Evolutionary conservation across 2,113 vertebrate genomes (phyloP).

Genomic region (Xyliphius kryptos): DNA sequence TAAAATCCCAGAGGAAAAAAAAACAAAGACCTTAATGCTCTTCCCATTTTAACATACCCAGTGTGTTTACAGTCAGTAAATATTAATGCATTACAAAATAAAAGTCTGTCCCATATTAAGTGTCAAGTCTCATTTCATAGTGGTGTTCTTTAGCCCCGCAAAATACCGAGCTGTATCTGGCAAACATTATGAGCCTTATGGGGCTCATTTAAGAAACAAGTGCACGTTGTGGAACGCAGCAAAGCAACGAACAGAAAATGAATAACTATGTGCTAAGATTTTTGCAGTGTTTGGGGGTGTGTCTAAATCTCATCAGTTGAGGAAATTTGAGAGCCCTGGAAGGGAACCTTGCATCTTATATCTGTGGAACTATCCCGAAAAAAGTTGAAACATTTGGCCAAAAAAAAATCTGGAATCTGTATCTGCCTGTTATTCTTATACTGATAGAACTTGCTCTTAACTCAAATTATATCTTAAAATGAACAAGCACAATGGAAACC

Average conservation of each 20-base stretch:
- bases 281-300: slow-evolving; percentile 32
- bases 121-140: slow-evolving; percentile 9
- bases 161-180: slow-evolving; percentile 16
- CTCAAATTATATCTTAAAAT: too few species aligned
- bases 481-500: too few species aligned
- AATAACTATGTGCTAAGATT: slow-evolving; percentile 29
- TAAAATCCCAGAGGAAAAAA: too few species aligned
- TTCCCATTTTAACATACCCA: neutral
- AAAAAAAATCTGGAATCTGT: too few species aligned
- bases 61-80: slow-evolving; percentile 4
- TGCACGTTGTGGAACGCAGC: slow-evolving; percentile 18
- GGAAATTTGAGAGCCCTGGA: slow-evolving; percentile 18
- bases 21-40: neutral
- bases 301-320: slow-evolving; percentile 28
- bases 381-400: too few species aligned
- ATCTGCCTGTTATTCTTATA: too few species aligned
- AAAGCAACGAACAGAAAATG: slow-evolving; percentile 20
- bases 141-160: slow-evolving; percentile 10
- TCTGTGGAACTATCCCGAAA: too few species aligned
- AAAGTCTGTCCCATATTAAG: too few species aligned
- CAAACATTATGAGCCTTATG: slow-evolving; percentile 26
- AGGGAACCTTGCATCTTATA: too few species aligned
- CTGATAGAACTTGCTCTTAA: too few species aligned
- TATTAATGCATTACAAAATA: slow-evolving; percentile 4
- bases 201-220: slow-evolving; percentile 36